Conservation (phyloP, 2,888 invertebrate genomes). For the Actias luna region DNA sequence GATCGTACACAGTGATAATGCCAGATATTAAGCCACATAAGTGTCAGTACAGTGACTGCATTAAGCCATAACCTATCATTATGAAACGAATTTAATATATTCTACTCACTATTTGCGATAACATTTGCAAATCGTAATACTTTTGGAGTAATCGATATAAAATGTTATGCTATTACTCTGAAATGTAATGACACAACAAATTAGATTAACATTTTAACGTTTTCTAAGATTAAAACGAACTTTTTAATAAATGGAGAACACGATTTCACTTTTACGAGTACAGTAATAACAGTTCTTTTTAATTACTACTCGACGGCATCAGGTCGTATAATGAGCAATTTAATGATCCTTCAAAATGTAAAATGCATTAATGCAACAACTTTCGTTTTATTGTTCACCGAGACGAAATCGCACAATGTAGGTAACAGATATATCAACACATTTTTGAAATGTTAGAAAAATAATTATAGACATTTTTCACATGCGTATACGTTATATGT, state of each 20-base stretch:
- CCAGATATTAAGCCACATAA: background rate
- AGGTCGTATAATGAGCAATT: constrained; percentile 73
- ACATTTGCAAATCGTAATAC: background rate
- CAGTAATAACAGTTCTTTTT: constrained; percentile 76
- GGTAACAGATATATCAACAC: constrained; percentile 32
- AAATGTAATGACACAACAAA: constrained; percentile 48
- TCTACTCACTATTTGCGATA: constrained; percentile 7
- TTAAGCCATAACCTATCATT: background rate
- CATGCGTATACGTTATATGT: background rate
- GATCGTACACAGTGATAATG: constrained; percentile 52
- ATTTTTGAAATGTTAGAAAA: constrained; percentile 21
- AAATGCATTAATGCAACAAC: constrained; percentile 77
- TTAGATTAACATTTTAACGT: constrained; percentile 63
- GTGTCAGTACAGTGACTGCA: background rate
- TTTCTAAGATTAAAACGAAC: constrained; percentile 60
- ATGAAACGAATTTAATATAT: background rate
- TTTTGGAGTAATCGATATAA: constrained; percentile 29
- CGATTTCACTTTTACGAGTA: constrained; percentile 75
- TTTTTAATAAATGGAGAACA: constrained; percentile 78
- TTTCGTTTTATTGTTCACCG: constrained; percentile 62
- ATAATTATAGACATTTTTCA: background rate
- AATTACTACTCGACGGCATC: constrained; percentile 72
- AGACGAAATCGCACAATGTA: constrained; percentile 45
- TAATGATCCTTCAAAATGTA: constrained; percentile 79
- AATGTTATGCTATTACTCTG: constrained; percentile 31